Conservation (phyloP, 2,888 invertebrate genomes). For the Andrena fulva region DNA sequence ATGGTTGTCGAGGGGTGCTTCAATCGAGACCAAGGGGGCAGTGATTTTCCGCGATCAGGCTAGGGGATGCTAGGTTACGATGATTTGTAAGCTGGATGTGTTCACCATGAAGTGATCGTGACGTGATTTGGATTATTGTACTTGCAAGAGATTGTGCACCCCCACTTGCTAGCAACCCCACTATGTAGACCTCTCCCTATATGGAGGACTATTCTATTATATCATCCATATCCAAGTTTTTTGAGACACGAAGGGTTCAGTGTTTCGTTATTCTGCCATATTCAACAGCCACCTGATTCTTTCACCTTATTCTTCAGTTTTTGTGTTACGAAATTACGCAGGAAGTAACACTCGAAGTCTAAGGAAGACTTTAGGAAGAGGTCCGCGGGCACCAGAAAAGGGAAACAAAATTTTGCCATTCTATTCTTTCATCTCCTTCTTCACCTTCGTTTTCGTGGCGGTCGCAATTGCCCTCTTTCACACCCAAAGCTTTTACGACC, state of each 20-base stretch:
- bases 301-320: neutral
- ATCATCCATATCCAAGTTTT: too few species aligned
- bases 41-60: slow-evolving; percentile 7
- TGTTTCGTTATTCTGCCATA: neutral
- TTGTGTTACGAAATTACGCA: neutral
- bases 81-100: neutral
- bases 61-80: neutral
- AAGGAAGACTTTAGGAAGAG: neutral
- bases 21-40: neutral
- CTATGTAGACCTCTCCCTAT: too few species aligned
- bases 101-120: neutral
- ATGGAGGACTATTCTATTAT: too few species aligned
- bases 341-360: neutral
- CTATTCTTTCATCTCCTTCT: slow-evolving; percentile 8
- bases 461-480: slow-evolving; percentile 73
- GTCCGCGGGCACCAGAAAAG: slow-evolving; percentile 16
- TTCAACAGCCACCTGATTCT: neutral
- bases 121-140: neutral
- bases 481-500: slow-evolving; percentile 71
- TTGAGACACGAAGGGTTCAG: neutral
- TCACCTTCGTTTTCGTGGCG: slow-evolving; percentile 58
- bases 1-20: slow-evolving; percentile 18
- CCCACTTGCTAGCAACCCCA: too few species aligned
- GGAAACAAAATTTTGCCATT: slow-evolving; percentile 20
- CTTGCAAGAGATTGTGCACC: too few species aligned